Evolutionary conservation across 2,888 invertebrate species (phyloP).

Genomic region (Augochlorella aurata): DNA sequence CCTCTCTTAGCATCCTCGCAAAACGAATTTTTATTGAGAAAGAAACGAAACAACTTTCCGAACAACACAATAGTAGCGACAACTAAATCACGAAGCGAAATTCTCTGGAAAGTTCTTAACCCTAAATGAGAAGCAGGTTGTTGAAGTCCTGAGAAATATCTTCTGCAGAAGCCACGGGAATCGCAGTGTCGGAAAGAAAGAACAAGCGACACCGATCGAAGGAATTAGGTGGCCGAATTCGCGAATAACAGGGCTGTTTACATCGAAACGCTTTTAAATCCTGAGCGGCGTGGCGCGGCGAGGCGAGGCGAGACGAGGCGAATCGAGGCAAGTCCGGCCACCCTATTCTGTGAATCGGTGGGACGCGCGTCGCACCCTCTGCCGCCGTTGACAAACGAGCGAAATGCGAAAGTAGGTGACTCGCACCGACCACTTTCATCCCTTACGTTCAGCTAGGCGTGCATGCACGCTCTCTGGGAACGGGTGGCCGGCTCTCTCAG

Average conservation of each 20-base stretch:
- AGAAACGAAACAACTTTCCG: too few relatives aligned
- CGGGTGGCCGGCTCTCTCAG: not conserved
- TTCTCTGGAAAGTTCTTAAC: not conserved
- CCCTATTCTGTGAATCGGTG: constrained; percentile 40
- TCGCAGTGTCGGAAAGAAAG: constrained; percentile 23
- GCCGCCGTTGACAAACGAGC: constrained; percentile 72
- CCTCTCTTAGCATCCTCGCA: too few relatives aligned
- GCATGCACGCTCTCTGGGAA: constrained; percentile 9
- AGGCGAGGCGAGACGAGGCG: constrained; percentile 10
- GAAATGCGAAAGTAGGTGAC: constrained; percentile 77
- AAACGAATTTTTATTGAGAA: too few relatives aligned
- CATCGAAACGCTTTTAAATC: constrained; percentile 78
- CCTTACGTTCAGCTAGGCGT: constrained; percentile 27
- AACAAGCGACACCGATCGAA: constrained; percentile 52
- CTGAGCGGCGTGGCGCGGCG: constrained; percentile 24
- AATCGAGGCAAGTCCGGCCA: constrained; percentile 15
- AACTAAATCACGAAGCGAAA: not conserved
- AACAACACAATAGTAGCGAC: not conserved
- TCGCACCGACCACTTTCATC: constrained; percentile 53
- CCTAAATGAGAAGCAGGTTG: not conserved
- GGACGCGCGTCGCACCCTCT: constrained; percentile 30
- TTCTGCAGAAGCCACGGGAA: constrained; percentile 13
- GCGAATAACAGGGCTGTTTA: constrained; percentile 71
- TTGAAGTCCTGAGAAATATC: not conserved
- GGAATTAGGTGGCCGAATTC: constrained; percentile 64